Evolutionary conservation across 2,888 invertebrate species (phyloP).

Genomic region (Cylindroiulus punctatus): DNA sequence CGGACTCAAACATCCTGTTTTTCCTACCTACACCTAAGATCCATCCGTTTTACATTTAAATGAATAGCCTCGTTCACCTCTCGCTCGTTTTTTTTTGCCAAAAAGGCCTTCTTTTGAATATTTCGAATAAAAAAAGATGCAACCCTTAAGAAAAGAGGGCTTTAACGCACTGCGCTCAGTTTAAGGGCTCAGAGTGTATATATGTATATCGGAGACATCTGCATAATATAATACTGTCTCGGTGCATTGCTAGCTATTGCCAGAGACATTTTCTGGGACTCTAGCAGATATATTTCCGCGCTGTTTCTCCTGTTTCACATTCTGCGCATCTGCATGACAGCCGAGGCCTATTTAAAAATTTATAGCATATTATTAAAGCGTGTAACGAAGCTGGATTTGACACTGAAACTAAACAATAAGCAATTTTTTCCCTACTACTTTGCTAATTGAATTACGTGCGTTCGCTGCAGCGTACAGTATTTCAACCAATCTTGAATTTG

Average conservation of each 20-base stretch:
- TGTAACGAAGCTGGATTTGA: neutral
- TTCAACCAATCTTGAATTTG: neutral
- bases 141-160: slow-evolving; percentile 30
- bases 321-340: neutral
- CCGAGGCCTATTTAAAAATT: slow-evolving; percentile 21
- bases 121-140: slow-evolving; percentile 20
- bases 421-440: neutral
- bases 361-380: neutral
- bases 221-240: slow-evolving; percentile 40
- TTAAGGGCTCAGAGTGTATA: slow-evolving; percentile 1
- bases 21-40: neutral
- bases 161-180: slow-evolving; percentile 44
- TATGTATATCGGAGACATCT: no score
- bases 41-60: slow-evolving; percentile 34
- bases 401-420: neutral
- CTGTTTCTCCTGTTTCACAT: neutral
- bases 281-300: neutral
- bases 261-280: neutral
- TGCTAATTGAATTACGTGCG: neutral
- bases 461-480: neutral
- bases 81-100: neutral
- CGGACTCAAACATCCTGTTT: neutral
- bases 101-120: neutral
- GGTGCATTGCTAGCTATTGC: slow-evolving; percentile 2
- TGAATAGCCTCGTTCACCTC: slow-evolving; percentile 21